A percentile compares a stretch with the other conserved stretches of the same genome.
Evolutionary conservation across 2,888 invertebrate species (phyloP).

Genomic region (Ophonus ardosiacus): DNA sequence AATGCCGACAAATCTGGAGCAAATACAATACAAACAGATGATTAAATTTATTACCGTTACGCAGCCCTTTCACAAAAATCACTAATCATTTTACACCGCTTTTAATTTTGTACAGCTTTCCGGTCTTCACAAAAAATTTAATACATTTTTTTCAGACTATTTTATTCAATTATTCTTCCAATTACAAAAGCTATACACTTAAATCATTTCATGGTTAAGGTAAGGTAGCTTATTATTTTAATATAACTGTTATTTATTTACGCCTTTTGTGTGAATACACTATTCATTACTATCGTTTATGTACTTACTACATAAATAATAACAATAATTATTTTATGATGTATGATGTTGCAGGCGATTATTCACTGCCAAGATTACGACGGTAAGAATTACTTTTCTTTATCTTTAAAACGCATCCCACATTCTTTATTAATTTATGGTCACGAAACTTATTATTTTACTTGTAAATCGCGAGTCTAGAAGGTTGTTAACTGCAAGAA

Average conservation of each 20-base stretch:
- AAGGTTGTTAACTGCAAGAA: too few species aligned
- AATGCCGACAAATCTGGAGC: background rate
- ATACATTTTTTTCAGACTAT: background rate
- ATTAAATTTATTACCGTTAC: background rate
- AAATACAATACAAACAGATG: background rate
- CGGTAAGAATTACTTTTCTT: conserved; percentile 38
- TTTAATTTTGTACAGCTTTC: background rate
- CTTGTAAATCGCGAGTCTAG: too few species aligned
- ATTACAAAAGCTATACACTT: background rate
- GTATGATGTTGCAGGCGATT: conserved; percentile 44
- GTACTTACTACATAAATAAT: conserved; percentile 9
- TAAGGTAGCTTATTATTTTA: conserved; percentile 1
- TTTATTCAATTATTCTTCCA: background rate
- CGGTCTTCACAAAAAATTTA: background rate
- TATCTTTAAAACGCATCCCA: background rate
- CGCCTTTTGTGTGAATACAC: background rate
- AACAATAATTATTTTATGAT: background rate
- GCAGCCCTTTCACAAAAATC: background rate
- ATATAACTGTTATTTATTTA: background rate
- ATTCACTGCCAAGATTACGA: conserved; percentile 51
- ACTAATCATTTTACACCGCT: background rate
- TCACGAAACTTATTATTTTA: too few species aligned
- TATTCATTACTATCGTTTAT: conserved; percentile 12
- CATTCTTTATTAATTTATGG: too few species aligned
- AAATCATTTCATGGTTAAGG: conserved; percentile 7